These are phyloP conservation scores for Nycticorax nycticorax DNA, from an alignment of 2,113 vertebrate genomes.

Conservation along the genomic window DNA sequence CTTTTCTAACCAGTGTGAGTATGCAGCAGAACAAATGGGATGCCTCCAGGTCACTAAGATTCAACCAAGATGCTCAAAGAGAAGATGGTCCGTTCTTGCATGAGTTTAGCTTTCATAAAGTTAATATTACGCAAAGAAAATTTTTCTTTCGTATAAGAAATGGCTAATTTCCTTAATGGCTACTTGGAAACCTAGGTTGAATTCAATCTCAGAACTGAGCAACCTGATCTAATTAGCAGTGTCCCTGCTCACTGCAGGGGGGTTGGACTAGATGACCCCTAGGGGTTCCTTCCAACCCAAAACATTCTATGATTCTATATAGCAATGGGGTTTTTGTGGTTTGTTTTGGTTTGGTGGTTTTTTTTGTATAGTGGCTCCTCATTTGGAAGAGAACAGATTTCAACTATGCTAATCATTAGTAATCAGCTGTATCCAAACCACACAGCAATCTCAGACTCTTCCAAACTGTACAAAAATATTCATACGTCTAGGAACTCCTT, in stretches of 20 bases:
- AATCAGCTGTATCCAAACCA: background rate
- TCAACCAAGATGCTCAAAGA: conserved; percentile 96
- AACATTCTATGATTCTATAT: too few relatives aligned
- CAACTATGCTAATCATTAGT: background rate
- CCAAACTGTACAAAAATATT: background rate
- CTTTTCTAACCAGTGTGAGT: conserved; percentile 81
- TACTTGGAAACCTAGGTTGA: background rate
- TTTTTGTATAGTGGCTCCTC: background rate
- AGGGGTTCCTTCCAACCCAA: too few relatives aligned
- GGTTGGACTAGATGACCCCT: too few relatives aligned
- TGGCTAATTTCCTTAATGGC: background rate
- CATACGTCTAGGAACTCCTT: background rate
- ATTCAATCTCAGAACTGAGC: background rate
- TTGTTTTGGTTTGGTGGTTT: too few relatives aligned
- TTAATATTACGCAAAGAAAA: background rate
- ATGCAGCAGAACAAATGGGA: conserved; percentile 96
- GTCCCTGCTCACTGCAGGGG: too few relatives aligned
- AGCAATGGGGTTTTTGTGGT: background rate
- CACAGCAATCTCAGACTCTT: background rate
- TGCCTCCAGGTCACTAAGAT: conserved; percentile 88
- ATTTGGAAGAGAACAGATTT: background rate
- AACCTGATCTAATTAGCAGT: too few relatives aligned
- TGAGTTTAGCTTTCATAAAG: background rate
- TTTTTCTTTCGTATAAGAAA: background rate
- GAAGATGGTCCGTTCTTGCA: conserved; percentile 85